Conservation (phyloP, 92 coral and sea anemone species). For the Pocillopora meandrina region DNA sequence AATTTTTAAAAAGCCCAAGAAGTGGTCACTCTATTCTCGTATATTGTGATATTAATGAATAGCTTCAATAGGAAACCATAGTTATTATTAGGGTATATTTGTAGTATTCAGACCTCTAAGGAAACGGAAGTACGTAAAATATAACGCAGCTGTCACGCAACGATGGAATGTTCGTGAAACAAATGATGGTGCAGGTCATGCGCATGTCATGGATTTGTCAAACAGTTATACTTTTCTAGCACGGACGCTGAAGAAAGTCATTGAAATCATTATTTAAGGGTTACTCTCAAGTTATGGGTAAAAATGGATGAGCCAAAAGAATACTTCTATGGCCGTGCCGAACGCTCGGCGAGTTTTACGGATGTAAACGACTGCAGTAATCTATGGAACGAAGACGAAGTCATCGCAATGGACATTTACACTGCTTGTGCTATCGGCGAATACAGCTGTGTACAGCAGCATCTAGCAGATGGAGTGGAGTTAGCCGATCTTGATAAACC, state of each 20-base stretch:
- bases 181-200: neutral
- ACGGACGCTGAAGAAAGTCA: too few relatives aligned
- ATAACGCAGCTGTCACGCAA: neutral
- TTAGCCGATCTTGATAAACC: conserved; percentile 52
- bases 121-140: neutral
- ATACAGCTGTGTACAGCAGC: conserved; percentile 63
- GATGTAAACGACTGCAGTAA: conserved; percentile 30
- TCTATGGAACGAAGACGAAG: conserved; percentile 79
- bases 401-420: conserved; percentile 71
- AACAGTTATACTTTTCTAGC: too few relatives aligned
- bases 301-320: neutral
- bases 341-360: conserved; percentile 16
- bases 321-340: neutral
- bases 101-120: too few relatives aligned
- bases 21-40: too few relatives aligned
- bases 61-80: too few relatives aligned
- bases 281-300: neutral
- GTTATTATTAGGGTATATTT: too few relatives aligned
- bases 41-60: too few relatives aligned
- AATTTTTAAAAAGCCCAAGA: too few relatives aligned
- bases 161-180: neutral
- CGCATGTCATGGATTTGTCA: neutral
- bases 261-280: neutral
- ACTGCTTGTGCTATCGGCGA: conserved; percentile 90
- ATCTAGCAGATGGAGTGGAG: conserved; percentile 58